phyloP scores from a whole-genome alignment of 2,113 vertebrate genomes.

The Ahaetulla prasina region DNA sequence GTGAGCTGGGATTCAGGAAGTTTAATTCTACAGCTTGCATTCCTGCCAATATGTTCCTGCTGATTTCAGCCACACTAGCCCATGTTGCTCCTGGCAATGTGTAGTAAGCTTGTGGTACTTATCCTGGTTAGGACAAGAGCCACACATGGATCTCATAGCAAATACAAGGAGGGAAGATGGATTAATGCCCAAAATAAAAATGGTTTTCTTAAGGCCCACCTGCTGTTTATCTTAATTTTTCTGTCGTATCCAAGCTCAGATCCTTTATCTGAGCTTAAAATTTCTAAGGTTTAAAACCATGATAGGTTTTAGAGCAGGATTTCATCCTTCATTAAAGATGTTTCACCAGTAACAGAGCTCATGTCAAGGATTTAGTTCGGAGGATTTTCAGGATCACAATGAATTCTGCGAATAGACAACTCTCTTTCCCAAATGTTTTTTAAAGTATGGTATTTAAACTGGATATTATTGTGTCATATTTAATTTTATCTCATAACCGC shows the following conservation, averaged over 20 bases:
- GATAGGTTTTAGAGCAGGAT: not conserved
- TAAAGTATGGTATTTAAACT: not conserved
- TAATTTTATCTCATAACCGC: not conserved
- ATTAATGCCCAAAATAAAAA: not conserved
- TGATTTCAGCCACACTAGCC: not conserved
- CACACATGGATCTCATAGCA: not conserved
- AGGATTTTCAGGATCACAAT: not conserved
- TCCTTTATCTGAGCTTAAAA: not conserved
- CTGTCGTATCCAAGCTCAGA: not conserved
- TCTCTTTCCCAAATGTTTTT: not conserved
- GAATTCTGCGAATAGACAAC: not conserved
- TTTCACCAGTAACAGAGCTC: not conserved
- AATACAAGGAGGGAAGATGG: not conserved
- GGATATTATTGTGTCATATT: not conserved
- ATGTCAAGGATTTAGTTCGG: not conserved
- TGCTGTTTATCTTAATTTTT: not conserved
- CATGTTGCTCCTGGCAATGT: not conserved
- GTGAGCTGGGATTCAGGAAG: not conserved
- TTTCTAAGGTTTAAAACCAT: not conserved
- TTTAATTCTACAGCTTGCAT: not conserved
- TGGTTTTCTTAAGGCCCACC: not conserved
- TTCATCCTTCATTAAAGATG: not conserved
- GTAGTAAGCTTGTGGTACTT: not conserved
- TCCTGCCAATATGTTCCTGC: not conserved
- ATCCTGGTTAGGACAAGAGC: not conserved